Evolutionary conservation across 2,113 vertebrate genomes (phyloP).

Genomic region (Pycnonotus jocosus): DNA sequence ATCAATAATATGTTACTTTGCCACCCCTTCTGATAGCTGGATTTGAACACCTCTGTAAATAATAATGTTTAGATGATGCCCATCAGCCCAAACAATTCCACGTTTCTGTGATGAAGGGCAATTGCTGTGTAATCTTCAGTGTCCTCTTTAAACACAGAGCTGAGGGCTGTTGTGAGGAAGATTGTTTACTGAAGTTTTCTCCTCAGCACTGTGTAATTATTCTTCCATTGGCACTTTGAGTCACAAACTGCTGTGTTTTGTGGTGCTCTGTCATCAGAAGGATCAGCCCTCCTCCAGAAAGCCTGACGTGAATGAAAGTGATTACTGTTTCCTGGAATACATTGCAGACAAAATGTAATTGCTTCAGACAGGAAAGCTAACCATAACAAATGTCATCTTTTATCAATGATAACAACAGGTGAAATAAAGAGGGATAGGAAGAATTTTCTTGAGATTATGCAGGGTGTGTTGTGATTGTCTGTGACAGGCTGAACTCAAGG

Average conservation of each 20-base stretch:
- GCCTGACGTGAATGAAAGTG: background rate
- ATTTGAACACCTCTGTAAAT: background rate
- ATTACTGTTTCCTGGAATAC: constrained; percentile 9
- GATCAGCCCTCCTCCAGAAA: background rate
- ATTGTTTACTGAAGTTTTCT: background rate
- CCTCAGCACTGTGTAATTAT: background rate
- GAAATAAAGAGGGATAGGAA: background rate
- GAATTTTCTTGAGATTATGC: background rate
- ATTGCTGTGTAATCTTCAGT: background rate
- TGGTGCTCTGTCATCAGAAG: background rate
- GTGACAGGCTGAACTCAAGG: constrained; percentile 22
- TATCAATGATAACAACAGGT: constrained; percentile 52
- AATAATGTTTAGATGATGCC: background rate
- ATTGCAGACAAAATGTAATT: background rate
- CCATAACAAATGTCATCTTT: constrained; percentile 39
- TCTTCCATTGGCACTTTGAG: background rate
- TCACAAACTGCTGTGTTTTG: background rate
- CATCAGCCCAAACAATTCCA: background rate
- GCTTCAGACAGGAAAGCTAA: constrained; percentile 27
- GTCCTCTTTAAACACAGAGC: background rate
- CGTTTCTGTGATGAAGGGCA: background rate
- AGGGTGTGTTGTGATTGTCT: background rate
- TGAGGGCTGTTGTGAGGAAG: background rate
- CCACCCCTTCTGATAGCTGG: background rate
- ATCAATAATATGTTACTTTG: background rate